Conservation (phyloP, 2,113 vertebrate species). For the Ailurus styani region DNA sequence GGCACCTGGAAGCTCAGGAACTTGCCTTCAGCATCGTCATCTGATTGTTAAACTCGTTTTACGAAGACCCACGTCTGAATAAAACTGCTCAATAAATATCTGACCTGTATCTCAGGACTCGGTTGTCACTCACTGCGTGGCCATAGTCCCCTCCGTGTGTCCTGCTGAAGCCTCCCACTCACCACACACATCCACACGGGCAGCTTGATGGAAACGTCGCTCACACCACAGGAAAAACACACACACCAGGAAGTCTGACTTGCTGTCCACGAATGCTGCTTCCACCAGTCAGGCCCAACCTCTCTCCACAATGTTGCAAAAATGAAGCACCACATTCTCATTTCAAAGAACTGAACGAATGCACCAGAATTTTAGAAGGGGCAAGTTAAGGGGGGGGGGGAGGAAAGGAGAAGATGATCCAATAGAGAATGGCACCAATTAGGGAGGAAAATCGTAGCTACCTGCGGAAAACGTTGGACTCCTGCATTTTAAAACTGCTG, state of each 20-base stretch:
- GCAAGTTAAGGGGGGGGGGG: not conserved
- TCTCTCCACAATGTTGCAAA: conserved; percentile 25
- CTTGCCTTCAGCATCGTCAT: conserved; percentile 52
- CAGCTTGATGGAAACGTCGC: not conserved
- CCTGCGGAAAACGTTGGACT: conserved; percentile 67
- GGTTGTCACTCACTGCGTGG: not conserved
- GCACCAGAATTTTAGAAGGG: conserved; percentile 66
- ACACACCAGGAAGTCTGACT: not conserved
- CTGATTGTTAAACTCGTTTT: conserved; percentile 52
- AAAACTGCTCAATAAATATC: not conserved
- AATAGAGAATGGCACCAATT: conserved; percentile 69
- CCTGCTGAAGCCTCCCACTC: not conserved
- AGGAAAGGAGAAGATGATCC: conserved; percentile 6
- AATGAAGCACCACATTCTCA: conserved; percentile 70
- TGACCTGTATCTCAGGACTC: not conserved
- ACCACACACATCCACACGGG: not conserved
- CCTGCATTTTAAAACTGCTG: conserved; percentile 45
- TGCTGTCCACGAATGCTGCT: not conserved
- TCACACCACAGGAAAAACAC: conserved; percentile 19
- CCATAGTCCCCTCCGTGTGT: not conserved
- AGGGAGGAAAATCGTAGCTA: conserved; percentile 68
- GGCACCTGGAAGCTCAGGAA: conserved; percentile 83
- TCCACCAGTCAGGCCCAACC: conserved; percentile 26
- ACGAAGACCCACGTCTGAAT: conserved; percentile 59
- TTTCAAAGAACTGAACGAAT: conserved; percentile 55